Percentiles rank a stretch among this genome's conserved stretches.
These are phyloP conservation scores for Onthophagus taurus DNA, from an alignment of 1,140 invertebrate species.

Conservation along the genomic window DNA sequence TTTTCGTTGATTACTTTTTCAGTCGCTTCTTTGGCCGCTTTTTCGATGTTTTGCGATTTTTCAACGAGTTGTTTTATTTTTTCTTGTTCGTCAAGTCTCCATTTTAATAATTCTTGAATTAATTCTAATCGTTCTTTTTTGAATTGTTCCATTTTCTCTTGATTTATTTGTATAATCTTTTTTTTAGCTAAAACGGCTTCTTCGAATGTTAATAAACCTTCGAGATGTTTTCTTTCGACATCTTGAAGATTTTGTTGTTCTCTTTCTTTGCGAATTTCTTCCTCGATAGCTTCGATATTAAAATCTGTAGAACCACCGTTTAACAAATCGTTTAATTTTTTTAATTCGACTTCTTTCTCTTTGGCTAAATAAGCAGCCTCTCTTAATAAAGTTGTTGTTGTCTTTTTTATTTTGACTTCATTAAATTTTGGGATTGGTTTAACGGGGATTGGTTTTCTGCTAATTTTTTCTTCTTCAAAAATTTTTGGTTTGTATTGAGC, in stretches of 20 bases:
- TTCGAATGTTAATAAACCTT: conserved; percentile 45
- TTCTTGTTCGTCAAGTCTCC: conserved; percentile 39
- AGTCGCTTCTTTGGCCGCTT: conserved; percentile 39
- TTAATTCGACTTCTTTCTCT: conserved; percentile 41
- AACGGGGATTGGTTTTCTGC: conserved; percentile 3
- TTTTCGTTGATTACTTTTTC: conserved; percentile 36
- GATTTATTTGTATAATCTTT: conserved; percentile 38
- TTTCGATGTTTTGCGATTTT: conserved; percentile 39
- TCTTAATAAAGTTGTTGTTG: conserved; percentile 39
- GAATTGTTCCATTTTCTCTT: conserved; percentile 41
- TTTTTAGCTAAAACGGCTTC: conserved; percentile 45
- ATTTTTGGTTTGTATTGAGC: conserved; percentile 31
- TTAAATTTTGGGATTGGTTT: conserved; percentile 21
- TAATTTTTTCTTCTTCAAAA: conserved; percentile 18
- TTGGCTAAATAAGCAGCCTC: conserved; percentile 39
- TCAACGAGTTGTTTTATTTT: conserved; percentile 39
- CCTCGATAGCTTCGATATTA: conserved; percentile 37
- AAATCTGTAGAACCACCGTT: conserved; percentile 36
- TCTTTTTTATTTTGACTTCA: conserved; percentile 38
- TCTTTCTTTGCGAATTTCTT: conserved; percentile 37
- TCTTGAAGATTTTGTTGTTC: conserved; percentile 41
- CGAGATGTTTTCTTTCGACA: conserved; percentile 45
- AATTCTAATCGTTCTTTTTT: conserved; percentile 39
- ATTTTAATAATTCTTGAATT: conserved; percentile 41
- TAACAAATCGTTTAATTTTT: conserved; percentile 41